These are phyloP conservation scores for Turritopsis dohrnii DNA, from an alignment of 30 jellyfish, hydroid and myxozoan genomes.

Conservation along the genomic window DNA sequence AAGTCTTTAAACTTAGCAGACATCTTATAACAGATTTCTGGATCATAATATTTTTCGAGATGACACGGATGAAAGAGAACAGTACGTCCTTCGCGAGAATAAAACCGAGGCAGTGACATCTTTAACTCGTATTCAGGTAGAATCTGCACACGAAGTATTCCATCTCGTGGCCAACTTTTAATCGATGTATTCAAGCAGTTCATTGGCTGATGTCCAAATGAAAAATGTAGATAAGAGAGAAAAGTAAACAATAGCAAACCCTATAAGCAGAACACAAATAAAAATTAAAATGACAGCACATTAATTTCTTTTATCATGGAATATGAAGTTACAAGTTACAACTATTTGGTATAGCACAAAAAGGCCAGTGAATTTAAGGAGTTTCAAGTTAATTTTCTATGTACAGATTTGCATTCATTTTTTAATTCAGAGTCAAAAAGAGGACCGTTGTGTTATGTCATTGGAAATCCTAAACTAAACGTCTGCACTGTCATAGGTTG, in stretches of 20 bases:
- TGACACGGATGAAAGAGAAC: conserved; percentile 31
- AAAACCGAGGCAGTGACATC: neutral
- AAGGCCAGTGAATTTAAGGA: no score
- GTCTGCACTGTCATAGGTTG: no score
- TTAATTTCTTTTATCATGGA: no score
- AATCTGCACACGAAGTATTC: conserved; percentile 69
- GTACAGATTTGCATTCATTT: no score
- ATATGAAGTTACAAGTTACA: no score
- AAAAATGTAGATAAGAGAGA: conserved; percentile 64
- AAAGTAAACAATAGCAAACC: conserved; percentile 60
- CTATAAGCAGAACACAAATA: conserved; percentile 22
- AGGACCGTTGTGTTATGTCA: no score
- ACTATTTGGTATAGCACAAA: no score
- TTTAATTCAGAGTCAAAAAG: no score
- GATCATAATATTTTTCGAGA: neutral
- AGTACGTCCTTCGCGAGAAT: neutral
- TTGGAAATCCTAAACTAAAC: no score
- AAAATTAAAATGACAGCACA: no score
- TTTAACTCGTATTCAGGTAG: conserved; percentile 8
- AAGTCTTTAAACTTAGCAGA: conserved; percentile 4
- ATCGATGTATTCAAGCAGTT: conserved; percentile 52
- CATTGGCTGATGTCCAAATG: conserved; percentile 68
- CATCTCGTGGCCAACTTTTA: conserved; percentile 86
- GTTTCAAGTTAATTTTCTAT: no score
- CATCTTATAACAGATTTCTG: neutral